A percentile compares a stretch with the other conserved stretches of the same genome.
Evolutionary conservation across 2,797 vertebrate genomes (phyloP).

Genomic region (Schizothorax lantsangensis): DNA sequence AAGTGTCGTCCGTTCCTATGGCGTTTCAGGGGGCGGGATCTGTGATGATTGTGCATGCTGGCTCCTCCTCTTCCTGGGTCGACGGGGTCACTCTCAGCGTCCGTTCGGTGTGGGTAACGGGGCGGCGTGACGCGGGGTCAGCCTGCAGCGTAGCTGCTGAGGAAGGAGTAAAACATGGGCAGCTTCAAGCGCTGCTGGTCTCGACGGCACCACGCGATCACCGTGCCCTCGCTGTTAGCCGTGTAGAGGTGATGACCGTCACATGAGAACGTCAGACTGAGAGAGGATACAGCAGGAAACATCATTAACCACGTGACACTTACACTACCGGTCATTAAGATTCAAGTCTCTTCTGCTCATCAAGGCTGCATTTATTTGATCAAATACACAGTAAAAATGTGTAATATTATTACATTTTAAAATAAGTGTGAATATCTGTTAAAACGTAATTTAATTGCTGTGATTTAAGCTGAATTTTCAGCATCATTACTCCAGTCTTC

Average conservation of each 20-base stretch:
- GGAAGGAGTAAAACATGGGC: slow-evolving; percentile 99
- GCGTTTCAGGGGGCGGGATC: slow-evolving; percentile 20
- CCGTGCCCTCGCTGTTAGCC: slow-evolving; percentile 93
- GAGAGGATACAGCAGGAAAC: slow-evolving; percentile 24
- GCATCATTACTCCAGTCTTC: slow-evolving; percentile 15
- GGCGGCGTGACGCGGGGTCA: slow-evolving; percentile 68
- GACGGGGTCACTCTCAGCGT: neutral
- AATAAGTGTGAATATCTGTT: neutral
- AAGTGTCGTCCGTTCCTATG: slow-evolving; percentile 57
- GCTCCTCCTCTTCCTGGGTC: slow-evolving; percentile 59
- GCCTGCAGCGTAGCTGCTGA: slow-evolving; percentile 95
- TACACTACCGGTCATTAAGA: neutral
- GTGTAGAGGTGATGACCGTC: slow-evolving; percentile 98
- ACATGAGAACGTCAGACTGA: slow-evolving; percentile 95
- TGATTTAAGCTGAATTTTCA: neutral
- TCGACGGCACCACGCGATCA: slow-evolving; percentile 96
- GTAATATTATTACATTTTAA: neutral
- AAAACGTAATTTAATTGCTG: neutral
- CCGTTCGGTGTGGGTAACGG: slow-evolving; percentile 31
- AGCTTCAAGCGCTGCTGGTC: slow-evolving; percentile 98
- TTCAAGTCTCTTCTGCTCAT: neutral
- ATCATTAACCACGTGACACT: neutral
- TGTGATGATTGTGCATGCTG: slow-evolving; percentile 68
- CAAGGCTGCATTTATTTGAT: neutral
- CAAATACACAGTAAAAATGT: neutral